Conservation (phyloP, 2,888 invertebrate species). For the Chloroclysta siterata region DNA sequence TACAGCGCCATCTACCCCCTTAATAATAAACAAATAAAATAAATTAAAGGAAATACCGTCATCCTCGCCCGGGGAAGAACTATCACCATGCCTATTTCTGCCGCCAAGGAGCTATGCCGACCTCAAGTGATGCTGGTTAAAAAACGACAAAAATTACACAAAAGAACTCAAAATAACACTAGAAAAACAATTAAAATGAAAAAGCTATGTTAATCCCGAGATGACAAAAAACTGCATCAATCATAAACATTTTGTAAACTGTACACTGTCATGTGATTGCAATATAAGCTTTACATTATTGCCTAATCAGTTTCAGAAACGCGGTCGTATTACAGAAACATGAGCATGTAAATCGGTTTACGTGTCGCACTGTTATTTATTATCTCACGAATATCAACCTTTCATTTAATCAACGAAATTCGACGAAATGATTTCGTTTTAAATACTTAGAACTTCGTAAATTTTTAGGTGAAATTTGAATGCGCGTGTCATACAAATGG, state of each 20-base stretch:
- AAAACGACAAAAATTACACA: too few species aligned
- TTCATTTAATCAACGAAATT: conserved; percentile 50
- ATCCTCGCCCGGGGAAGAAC: too few species aligned
- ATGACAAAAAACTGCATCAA: background rate
- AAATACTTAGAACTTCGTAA: background rate
- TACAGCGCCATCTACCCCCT: too few species aligned
- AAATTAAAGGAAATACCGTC: too few species aligned
- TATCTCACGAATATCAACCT: conserved; percentile 40
- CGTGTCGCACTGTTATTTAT: conserved; percentile 36
- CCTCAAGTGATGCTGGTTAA: too few species aligned
- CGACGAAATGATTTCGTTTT: conserved; percentile 38
- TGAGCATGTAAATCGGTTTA: conserved; percentile 42
- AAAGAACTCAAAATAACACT: too few species aligned
- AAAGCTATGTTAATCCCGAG: too few species aligned
- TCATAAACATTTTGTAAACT: background rate
- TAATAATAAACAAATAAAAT: too few species aligned
- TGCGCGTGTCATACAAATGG: too few species aligned
- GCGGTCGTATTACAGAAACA: conserved; percentile 41
- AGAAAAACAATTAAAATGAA: too few species aligned
- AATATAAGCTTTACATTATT: conserved; percentile 17
- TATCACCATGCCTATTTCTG: too few species aligned
- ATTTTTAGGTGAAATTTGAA: background rate
- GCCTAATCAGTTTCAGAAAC: conserved; percentile 34
- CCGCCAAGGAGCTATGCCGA: too few species aligned
- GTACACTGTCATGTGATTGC: conserved; percentile 1